These are phyloP conservation scores for Riparia riparia DNA, from an alignment of 2,113 vertebrate species.

Conservation along the genomic window DNA sequence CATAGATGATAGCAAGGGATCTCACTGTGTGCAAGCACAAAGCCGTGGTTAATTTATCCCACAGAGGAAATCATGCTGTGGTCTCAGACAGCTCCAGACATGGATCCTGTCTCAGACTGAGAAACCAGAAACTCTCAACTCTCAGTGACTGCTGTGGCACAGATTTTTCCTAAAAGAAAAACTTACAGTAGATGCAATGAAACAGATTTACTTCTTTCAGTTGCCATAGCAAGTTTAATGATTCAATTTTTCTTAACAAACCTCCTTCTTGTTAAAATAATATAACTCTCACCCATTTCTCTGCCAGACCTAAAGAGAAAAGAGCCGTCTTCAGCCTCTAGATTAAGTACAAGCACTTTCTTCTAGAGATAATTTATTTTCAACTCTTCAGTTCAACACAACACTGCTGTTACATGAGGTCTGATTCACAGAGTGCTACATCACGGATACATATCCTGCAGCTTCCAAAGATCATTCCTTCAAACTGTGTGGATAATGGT, in stretches of 20 bases:
- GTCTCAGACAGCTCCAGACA: slow-evolving; percentile 64
- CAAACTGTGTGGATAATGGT: neutral
- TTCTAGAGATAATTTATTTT: neutral
- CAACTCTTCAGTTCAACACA: neutral
- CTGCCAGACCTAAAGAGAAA: neutral
- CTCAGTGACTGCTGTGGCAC: slow-evolving; percentile 36
- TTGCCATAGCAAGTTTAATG: neutral
- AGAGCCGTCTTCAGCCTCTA: neutral
- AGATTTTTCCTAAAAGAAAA: slow-evolving; percentile 14
- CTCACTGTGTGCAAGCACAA: slow-evolving; percentile 52
- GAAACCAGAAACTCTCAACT: slow-evolving; percentile 53
- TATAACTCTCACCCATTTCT: neutral
- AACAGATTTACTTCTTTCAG: neutral
- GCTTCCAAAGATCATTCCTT: slow-evolving; percentile 1
- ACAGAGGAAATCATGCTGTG: slow-evolving; percentile 58
- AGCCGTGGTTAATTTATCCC: slow-evolving; percentile 61
- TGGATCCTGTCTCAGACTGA: slow-evolving; percentile 45
- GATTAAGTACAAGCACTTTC: neutral
- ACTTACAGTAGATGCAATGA: neutral
- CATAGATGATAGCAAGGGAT: slow-evolving; percentile 33
- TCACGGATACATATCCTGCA: neutral
- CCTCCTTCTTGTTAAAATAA: neutral
- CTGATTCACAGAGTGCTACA: neutral
- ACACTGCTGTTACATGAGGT: neutral
- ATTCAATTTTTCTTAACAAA: neutral